These are phyloP conservation scores for Smutsia gigantea DNA, from an alignment of 2,797 vertebrate species.

Conservation along the genomic window DNA sequence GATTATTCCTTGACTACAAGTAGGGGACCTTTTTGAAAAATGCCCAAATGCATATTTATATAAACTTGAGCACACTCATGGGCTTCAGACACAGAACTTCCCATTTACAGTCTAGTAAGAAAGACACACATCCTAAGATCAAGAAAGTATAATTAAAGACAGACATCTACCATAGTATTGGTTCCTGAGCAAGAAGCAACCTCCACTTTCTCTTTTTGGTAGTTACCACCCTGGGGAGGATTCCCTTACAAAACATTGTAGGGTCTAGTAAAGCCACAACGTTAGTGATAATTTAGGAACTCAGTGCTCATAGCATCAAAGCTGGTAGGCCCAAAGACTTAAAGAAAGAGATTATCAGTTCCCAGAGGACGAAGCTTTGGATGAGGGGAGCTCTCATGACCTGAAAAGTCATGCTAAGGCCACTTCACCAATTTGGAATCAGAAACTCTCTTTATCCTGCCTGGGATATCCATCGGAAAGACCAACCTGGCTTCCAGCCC, in stretches of 20 bases:
- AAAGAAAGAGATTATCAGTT: no score
- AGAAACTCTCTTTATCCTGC: background rate
- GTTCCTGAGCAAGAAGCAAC: no score
- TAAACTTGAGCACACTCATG: fast-evolving
- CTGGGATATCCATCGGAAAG: no score
- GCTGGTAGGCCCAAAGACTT: background rate
- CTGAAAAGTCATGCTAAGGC: fast-evolving
- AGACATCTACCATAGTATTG: background rate
- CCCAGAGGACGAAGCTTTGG: background rate
- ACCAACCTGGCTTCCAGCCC: background rate
- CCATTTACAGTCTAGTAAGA: fast-evolving
- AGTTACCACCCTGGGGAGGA: fast-evolving
- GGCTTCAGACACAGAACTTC: background rate
- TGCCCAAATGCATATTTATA: background rate
- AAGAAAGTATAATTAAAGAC: background rate
- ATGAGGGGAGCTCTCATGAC: no score
- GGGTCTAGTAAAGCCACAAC: background rate
- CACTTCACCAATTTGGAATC: fast-evolving
- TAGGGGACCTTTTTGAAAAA: background rate
- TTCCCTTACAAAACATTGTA: background rate
- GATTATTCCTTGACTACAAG: background rate
- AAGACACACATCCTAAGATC: background rate
- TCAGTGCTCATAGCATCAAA: no score
- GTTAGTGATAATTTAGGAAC: background rate
- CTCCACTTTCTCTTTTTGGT: background rate